phyloP scores from a whole-genome alignment of 2,888 invertebrate genomes.

The Eurytoma adleriae region DNA sequence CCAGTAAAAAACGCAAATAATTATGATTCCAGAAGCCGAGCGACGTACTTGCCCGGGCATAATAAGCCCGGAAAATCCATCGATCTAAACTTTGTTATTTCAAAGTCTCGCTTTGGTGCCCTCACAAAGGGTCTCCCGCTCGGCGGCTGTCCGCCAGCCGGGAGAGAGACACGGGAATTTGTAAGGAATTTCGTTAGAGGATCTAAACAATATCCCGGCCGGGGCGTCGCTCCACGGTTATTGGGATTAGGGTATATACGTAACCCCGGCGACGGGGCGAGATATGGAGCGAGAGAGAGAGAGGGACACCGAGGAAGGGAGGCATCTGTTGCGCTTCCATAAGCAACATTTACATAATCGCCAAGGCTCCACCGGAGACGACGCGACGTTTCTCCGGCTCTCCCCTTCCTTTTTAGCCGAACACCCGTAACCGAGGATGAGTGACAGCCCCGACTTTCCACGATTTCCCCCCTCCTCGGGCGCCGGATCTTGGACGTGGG shows the following conservation, averaged over 20 bases:
- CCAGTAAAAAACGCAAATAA: background rate
- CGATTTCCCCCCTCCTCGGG: slow-evolving; percentile 45
- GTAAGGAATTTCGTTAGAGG: slow-evolving; percentile 67
- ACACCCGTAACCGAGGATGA: slow-evolving; percentile 50
- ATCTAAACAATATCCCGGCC: slow-evolving; percentile 68
- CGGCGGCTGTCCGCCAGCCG: background rate
- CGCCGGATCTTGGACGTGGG: background rate
- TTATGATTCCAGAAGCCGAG: background rate
- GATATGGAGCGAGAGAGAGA: slow-evolving; percentile 54
- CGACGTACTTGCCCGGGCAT: background rate
- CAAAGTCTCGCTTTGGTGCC: slow-evolving; percentile 22
- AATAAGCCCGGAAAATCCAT: slow-evolving; percentile 29
- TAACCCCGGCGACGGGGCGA: slow-evolving; percentile 12
- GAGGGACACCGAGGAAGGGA: slow-evolving; percentile 59
- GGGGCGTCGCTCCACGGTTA: slow-evolving; percentile 60
- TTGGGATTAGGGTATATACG: slow-evolving; percentile 66
- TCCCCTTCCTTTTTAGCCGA: slow-evolving; percentile 35
- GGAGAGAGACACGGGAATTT: slow-evolving; percentile 59
- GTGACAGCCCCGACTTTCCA: slow-evolving; percentile 58
- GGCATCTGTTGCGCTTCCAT: slow-evolving; percentile 75
- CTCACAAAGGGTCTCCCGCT: slow-evolving; percentile 23
- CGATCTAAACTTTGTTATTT: slow-evolving; percentile 54
- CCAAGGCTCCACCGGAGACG: slow-evolving; percentile 54
- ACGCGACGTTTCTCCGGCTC: slow-evolving; percentile 52
- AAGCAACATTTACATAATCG: slow-evolving; percentile 75